Base-by-base conservation (phyloP, 1,140 invertebrate genomes). In the Heliconius congener region DNA sequence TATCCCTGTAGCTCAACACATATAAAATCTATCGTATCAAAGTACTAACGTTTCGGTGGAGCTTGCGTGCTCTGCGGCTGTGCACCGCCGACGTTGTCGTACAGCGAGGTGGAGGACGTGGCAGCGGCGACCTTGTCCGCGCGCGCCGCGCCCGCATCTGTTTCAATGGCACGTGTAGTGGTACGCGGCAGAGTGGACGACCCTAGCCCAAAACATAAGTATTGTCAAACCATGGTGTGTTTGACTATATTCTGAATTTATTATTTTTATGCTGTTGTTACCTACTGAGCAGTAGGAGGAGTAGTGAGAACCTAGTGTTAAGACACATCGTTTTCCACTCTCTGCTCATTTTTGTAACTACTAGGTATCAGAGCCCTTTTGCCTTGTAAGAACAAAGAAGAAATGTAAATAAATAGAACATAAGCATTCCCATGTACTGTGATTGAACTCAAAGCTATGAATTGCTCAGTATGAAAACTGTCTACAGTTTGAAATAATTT, bases 91-190 rank as follows among this genome's bases (percentile, higher is more conserved):
- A 98, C 97, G 92, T 98, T 98, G 94, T 99, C 98, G 90, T 98
- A 98, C n/a, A 98, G 96, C 46, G 98, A 98, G 16, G 97, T 97
- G 84, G 97, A 98, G 81, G 98, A 98, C 27, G 97, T 97, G 27
- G 97, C 97, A 34, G 97, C 96, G 42, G 97, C 96, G 77, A 98
- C 97, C 92, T 97, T 97, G 82, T 97, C 97, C 16, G 95, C 89
- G 80, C 96, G 95, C 81, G 84, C 81, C 8, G 83, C 86, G 8
- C 84, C 86, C 71, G 94, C 93, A 72, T 97, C 96, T 80, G 96
- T 96, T 91, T 97, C 97, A 50, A 96, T 96, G 18, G 96, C 95
- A 83, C 97, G 95, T 8, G 96, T 96, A 89, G 96, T 96, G 27
- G 97, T 96, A 84, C 98, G 96, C 77, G 98, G 98, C 86, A 98